Base-by-base conservation (phyloP, 2,888 invertebrate species). In the Macrostomum cliftonense region DNA sequence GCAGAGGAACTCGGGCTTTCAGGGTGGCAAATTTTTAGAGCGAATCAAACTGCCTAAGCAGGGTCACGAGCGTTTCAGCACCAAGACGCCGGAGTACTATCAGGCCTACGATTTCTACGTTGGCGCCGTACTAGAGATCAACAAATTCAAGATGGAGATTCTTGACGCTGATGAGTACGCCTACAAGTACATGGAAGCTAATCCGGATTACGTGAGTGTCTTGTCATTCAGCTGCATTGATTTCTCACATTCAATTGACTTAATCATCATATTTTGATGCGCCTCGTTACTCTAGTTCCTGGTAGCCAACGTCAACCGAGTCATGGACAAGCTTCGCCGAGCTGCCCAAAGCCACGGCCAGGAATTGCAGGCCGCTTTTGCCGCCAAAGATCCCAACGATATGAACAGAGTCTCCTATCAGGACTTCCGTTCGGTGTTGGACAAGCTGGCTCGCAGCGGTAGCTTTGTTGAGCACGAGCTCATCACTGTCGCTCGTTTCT, bases 181-280 rank as follows among this genome's bases (percentile, higher is more conserved):
- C 46, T 65, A 63, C 56, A 59, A 60, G 47, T 68, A 83, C 62
- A 81, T 88, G 86, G 88, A 54, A 56, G 4, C 28, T 9, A 28
- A 28, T 9, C 28, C 28, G 4, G 58, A 36, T 14, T 12, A 37
- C 19, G 44, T 45, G n/a, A 19, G 17, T 43, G n/a, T n/a, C n/a
- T n/a, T n/a, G n/a, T n/a, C n/a, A n/a, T n/a, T n/a, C n/a, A n/a
- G n/a, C n/a, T n/a, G n/a, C n/a, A n/a, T n/a, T n/a, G n/a, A n/a
- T n/a, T n/a, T n/a, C n/a, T n/a, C n/a, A n/a, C n/a, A n/a, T n/a
- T n/a, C n/a, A n/a, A n/a, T n/a, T 38, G 37, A n/a, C 37, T 16
- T 39, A 17, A n/a, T 9, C 4, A 28, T 28, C 4, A 28, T 4
- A 19, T 19, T 2, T 21, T 43, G 14, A 21, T 13, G 14, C 19